A percentile compares a stretch with the other conserved stretches of the same genome.
Evolutionary conservation across 35 echinoderm and acorn worm genomes (phyloP).

Genomic region (Eucidaris tribuloides): DNA sequence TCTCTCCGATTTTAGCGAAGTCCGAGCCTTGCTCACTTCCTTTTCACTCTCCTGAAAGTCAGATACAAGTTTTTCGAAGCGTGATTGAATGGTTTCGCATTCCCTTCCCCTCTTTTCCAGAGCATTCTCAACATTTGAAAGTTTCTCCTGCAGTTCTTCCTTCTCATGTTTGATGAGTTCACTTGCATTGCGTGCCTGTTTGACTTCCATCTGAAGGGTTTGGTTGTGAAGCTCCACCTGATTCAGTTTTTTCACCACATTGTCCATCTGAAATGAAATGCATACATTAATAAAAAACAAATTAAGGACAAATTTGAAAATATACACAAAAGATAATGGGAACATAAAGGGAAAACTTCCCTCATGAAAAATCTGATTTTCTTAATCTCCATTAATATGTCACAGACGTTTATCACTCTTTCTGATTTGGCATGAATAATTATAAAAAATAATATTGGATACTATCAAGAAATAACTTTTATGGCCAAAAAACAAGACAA

Average conservation of each 20-base stretch:
- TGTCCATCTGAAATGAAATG: conserved; percentile 70
- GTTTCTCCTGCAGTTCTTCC: conserved; percentile 48
- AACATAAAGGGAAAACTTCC: too few species aligned
- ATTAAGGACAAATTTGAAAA: too few species aligned
- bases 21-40: conserved; percentile 43
- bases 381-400: too few species aligned
- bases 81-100: conserved; percentile 50
- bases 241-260: conserved; percentile 50
- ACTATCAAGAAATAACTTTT: too few species aligned
- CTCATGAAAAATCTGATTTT: too few species aligned
- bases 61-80: conserved; percentile 58
- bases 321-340: too few species aligned
- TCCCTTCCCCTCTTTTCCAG: conserved; percentile 35
- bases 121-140: background rate
- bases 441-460: too few species aligned
- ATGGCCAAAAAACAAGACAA: too few species aligned
- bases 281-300: too few species aligned
- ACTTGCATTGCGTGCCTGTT: conserved; percentile 61
- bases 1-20: conserved; percentile 52
- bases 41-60: conserved; percentile 66
- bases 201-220: conserved; percentile 71
- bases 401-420: too few species aligned
- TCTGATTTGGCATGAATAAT: too few species aligned
- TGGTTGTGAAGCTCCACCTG: conserved; percentile 74
- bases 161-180: conserved; percentile 69